Conservation (phyloP, 2,797 vertebrate genomes). For the Microctenopoma steveboyesi region DNA sequence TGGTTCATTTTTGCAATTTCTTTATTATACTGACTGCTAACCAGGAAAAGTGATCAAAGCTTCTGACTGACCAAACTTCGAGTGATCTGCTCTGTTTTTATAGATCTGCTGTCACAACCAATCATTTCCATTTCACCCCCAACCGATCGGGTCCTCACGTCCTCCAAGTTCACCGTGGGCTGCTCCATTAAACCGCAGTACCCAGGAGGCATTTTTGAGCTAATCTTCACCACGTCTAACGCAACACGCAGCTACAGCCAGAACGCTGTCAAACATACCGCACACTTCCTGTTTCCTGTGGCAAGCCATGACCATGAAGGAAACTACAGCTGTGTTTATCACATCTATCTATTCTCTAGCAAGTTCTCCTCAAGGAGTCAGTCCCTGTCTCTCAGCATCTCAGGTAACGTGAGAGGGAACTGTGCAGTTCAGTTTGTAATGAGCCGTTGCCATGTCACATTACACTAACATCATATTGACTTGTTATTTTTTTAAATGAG, state of each 20-base stretch:
- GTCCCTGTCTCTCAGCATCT: background rate
- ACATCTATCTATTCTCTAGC: background rate
- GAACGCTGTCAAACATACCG: background rate
- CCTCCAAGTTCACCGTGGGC: constrained; percentile 1
- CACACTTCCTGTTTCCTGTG: constrained; percentile 10
- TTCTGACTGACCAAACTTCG: too few species aligned
- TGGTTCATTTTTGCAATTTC: too few species aligned
- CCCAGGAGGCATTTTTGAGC: constrained; percentile 17
- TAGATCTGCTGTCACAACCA: constrained; percentile 17
- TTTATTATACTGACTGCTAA: too few species aligned
- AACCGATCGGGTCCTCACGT: background rate
- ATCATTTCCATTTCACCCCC: background rate
- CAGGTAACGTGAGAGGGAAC: background rate
- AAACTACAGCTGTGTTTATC: constrained; percentile 22
- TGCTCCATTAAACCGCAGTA: constrained; percentile 21
- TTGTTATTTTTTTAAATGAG: too few species aligned
- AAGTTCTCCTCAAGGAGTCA: constrained; percentile 3
- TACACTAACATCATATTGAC: too few species aligned
- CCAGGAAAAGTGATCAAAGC: too few species aligned
- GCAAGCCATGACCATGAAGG: background rate
- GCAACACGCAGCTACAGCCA: background rate
- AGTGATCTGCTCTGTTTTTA: background rate
- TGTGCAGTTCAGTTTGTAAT: too few species aligned
- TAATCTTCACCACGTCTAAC: constrained; percentile 1
- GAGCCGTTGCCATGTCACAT: too few species aligned